phyloP scores from a whole-genome alignment of 2,797 vertebrate genomes.

The Ataeniobius toweri region DNA sequence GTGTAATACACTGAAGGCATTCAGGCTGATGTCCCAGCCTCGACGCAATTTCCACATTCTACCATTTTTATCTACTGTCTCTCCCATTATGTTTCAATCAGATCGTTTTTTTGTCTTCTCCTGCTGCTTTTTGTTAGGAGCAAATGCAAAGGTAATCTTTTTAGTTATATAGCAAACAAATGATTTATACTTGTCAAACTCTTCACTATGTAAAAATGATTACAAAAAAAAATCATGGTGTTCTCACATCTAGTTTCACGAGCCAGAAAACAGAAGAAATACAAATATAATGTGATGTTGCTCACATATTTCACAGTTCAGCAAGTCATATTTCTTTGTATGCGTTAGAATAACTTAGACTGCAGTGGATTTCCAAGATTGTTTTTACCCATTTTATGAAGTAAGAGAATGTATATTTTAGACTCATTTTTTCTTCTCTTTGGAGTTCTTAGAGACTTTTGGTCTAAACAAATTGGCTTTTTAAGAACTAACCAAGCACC shows the following conservation, averaged over 20 bases:
- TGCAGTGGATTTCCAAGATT: background rate
- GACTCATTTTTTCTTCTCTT: background rate
- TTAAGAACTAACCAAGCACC: background rate
- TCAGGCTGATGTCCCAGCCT: background rate
- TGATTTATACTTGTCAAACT: conserved; percentile 1
- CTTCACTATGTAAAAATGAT: conserved; percentile 2
- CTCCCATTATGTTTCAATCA: background rate
- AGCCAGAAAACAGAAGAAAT: background rate
- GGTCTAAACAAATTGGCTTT: background rate
- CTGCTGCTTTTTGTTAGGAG: background rate
- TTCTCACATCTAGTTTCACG: conserved; percentile 1
- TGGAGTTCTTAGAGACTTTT: background rate
- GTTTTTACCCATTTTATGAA: background rate
- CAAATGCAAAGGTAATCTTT: conserved; percentile 2
- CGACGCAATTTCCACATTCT: background rate
- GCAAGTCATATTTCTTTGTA: conserved; percentile 6
- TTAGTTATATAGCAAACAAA: background rate
- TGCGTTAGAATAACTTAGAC: background rate
- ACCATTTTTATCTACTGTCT: background rate
- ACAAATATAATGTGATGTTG: background rate
- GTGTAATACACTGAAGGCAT: background rate
- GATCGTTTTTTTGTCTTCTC: background rate
- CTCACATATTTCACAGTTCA: background rate
- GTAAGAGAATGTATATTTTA: background rate
- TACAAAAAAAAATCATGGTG: background rate